Base-by-base conservation (phyloP, 2,113 vertebrate species). In the Oceanodroma tethys region DNA sequence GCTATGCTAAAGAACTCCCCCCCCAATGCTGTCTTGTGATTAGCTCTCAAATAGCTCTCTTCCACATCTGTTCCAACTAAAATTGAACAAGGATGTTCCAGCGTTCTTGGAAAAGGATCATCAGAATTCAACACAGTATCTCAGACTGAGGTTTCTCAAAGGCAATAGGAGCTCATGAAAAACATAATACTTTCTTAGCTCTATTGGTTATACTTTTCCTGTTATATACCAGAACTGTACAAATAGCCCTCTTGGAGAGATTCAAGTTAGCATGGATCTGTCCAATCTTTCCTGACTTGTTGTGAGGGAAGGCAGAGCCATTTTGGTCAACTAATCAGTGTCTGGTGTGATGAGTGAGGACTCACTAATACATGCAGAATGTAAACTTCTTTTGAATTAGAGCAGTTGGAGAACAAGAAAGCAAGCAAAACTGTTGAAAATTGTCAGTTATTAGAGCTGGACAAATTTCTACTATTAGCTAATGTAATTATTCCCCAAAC, bases 401-500 rank as follows among this genome's bases (percentile, higher is more conserved):
- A 63, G 26, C 21, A 48, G 20, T 70, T 66, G 18, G 16, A 78
- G 50, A 95, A 91, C 32, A 91, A 67, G 36, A 53, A 81, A 94
- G 50, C 55, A 74, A 94, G 55, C 7, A 95, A 65, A 96, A 76
- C 30, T 78, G 63, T 73, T 92, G 79, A 88, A 96, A 72, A 93
- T 90, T 85, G 32, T 71, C 96, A 94, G 82, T 95, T 93, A 95
- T 94, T 95, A 94, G 82, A 96, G 85, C 87, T 47, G 91, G 97
- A 98, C 96, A 98, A 93, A 97, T 97, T 98, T 94, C 83, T 92
- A 73, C 81, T 95, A 83, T 96, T 96, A 97, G 95, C 93, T 98
- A 94, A 97, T 94, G 71, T 95, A 98, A 98, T 98, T 97, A 98
- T 97, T 98, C 97, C 97, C 98, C 94, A 96, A 97, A 93, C 97